Base-by-base conservation (phyloP, 1,140 invertebrate genomes). In the Eurytemora carolleeae region DNA sequence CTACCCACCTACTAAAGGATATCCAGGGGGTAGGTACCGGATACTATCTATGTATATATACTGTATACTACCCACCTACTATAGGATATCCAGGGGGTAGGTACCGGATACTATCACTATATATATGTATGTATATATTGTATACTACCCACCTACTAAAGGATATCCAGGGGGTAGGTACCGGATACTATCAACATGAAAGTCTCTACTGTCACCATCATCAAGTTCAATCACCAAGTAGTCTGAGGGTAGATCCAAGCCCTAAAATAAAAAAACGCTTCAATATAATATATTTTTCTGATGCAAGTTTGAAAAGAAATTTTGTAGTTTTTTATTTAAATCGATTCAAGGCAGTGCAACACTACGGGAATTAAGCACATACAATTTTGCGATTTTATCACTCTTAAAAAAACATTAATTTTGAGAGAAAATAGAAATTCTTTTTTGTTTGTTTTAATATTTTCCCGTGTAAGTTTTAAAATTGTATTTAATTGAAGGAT, bases 1-100 rank as follows among this genome's bases (percentile, higher is more conserved):
- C 31, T 7, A 12, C 31, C 67, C 67, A 74, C 73, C 71, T 59
- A 72, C 66, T 23, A 74, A 65, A 55, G 89, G 89, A 75, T 90
- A 93, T 69, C 89, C 82, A n/a, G 81, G 80, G n/a, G 89, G 86
- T 23, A 96, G 73, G 52, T 93, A 77, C 54, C 91, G 75, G 57
- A 95, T 90, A 70, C 94, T 87, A 65, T 89, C 83, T 3, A 94
- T 72, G 57, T 85, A 82, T 68, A 96, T 95, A 64, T 82, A 77
- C 3, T 90, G 90, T 61, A 85, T 89, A 70, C 95, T 91, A 0
- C 91, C 91, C 71, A 95, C 91, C 70, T 96, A 91, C 70, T 95
- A 95, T 70, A 95, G 90, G 1, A 96, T 88, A 56, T 83, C 84
- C 0, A 94, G 31, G 55, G 7, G 55, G 55, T 22, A 66, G 63